phyloP scores from a whole-genome alignment of 2,888 invertebrate genomes.

The Drosophila monieri region DNA sequence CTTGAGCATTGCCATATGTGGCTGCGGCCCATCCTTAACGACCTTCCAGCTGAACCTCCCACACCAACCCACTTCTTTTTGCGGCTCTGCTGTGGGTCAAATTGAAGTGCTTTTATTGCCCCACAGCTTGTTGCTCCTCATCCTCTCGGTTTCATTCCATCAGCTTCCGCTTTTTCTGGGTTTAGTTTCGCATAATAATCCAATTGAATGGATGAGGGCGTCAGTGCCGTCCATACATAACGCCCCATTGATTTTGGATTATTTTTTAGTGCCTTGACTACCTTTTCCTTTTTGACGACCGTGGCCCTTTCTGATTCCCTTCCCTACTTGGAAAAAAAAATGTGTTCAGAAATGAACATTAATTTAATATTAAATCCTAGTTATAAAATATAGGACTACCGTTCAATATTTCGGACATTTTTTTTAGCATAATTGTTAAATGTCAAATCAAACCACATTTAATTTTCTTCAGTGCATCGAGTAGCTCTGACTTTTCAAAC shows the following conservation, averaged over 20 bases:
- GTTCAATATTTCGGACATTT: not conserved
- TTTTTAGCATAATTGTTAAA: not conserved
- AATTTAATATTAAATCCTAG: not conserved
- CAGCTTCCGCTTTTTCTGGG: constrained; percentile 51
- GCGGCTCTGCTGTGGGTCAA: constrained; percentile 69
- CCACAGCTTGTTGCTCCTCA: constrained; percentile 66
- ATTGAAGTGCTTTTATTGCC: constrained; percentile 78
- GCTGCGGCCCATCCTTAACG: constrained; percentile 57
- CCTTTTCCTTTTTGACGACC: constrained; percentile 58
- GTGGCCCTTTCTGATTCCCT: constrained; percentile 35
- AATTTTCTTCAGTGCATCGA: constrained; percentile 17
- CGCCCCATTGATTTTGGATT: constrained; percentile 80
- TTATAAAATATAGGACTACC: not conserved
- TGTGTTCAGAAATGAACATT: not conserved
- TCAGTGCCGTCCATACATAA: constrained; percentile 56
- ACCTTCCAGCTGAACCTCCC: constrained; percentile 59
- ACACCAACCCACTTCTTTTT: constrained; percentile 17
- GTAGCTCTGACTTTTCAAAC: constrained; percentile 21
- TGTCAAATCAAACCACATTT: too few relatives aligned
- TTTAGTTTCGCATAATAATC: constrained; percentile 76
- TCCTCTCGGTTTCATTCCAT: constrained; percentile 10
- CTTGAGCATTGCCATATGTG: constrained; percentile 59
- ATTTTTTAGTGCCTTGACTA: constrained; percentile 74
- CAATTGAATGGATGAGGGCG: constrained; percentile 56
- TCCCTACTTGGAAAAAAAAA: constrained; percentile 3